Evolutionary conservation across 2,888 invertebrate genomes (phyloP).

Genomic region (Tachina grossa): DNA sequence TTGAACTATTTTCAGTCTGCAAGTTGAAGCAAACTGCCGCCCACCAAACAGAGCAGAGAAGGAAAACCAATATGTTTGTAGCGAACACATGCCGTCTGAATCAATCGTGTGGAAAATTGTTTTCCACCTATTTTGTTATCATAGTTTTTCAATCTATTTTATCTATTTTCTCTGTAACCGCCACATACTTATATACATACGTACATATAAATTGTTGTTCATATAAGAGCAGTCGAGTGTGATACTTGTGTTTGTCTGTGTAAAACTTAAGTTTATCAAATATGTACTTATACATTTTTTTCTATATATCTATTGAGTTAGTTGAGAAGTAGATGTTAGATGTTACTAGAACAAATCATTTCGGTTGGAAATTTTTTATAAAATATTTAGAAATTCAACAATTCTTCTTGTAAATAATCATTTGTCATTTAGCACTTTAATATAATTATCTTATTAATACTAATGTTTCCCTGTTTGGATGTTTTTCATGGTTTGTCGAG

Average conservation of each 20-base stretch:
- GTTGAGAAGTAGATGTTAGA: neutral
- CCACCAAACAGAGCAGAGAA: neutral
- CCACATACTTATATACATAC: conserved; percentile 9
- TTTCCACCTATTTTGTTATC: conserved; percentile 68
- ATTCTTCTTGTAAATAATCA: too few relatives aligned
- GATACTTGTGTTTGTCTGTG: neutral
- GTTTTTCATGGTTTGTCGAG: too few relatives aligned
- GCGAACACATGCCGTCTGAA: conserved; percentile 59
- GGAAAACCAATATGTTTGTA: conserved; percentile 50
- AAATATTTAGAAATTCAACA: neutral
- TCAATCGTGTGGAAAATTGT: conserved; percentile 69
- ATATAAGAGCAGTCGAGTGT: neutral
- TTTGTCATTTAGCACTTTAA: too few relatives aligned
- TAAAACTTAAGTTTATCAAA: conserved; percentile 14
- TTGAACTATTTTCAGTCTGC: conserved; percentile 24
- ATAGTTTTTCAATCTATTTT: conserved; percentile 60
- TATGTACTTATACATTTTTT: neutral
- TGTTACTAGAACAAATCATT: neutral
- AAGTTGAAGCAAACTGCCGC: conserved; percentile 28
- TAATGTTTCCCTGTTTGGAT: too few relatives aligned
- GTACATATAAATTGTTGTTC: neutral
- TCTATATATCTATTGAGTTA: neutral
- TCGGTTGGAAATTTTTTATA: neutral
- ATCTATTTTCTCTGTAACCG: conserved; percentile 12
- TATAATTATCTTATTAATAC: too few relatives aligned